Evolutionary conservation across 2,797 vertebrate species (phyloP).

Genomic region (Dallia pectoralis): DNA sequence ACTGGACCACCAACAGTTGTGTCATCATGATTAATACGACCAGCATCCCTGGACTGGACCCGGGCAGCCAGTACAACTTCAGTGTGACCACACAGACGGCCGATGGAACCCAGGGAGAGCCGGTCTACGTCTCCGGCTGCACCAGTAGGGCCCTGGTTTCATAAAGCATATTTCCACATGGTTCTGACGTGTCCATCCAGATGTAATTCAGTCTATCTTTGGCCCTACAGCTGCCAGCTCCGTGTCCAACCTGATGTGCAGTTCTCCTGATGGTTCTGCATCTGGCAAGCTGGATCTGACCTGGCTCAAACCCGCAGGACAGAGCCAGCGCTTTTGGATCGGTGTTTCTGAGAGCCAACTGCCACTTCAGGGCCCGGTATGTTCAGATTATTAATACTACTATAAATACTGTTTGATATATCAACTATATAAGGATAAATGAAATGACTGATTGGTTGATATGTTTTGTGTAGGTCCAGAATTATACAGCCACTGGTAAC

Average conservation of each 20-base stretch:
- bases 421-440: not conserved
- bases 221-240: conserved; percentile 57
- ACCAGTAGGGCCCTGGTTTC: conserved; percentile 58
- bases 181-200: not conserved
- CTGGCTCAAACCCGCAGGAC: conserved; percentile 47
- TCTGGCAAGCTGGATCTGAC: conserved; percentile 38
- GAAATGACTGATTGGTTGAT: not conserved
- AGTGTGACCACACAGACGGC: conserved; percentile 56
- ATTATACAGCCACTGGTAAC: accelerated
- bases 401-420: not conserved
- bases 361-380: not conserved
- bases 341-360: not conserved
- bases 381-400: not conserved
- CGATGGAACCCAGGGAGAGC: conserved; percentile 50
- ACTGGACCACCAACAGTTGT: conserved; percentile 16
- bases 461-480: not conserved
- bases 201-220: not conserved
- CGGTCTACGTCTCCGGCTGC: conserved; percentile 17
- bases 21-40: accelerated
- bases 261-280: conserved; percentile 17
- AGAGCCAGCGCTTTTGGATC: conserved; percentile 25
- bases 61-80: conserved; percentile 56
- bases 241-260: conserved; percentile 3
- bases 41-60: not conserved
- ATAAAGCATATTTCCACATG: not conserved